Evolutionary conservation across 2,113 vertebrate genomes (phyloP).

Genomic region (Lethenteron reissneri): DNA sequence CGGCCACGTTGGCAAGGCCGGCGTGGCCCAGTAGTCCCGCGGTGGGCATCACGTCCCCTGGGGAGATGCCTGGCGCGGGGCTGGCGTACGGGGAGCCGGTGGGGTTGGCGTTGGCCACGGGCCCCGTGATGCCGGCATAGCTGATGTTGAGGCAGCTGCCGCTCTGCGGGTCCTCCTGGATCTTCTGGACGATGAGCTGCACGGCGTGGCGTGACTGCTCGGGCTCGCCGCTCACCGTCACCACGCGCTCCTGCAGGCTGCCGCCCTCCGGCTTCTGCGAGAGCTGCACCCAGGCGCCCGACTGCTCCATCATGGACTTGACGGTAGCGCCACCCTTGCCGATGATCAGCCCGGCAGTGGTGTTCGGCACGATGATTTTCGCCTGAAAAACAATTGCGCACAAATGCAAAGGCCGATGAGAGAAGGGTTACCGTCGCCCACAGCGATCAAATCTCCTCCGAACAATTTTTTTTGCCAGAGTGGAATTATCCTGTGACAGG

Average conservation of each 20-base stretch:
- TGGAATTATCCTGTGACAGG: too few relatives aligned
- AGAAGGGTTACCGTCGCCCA: too few relatives aligned
- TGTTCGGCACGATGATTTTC: slow-evolving; percentile 73
- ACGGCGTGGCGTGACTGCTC: slow-evolving; percentile 65
- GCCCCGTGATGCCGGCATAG: slow-evolving; percentile 61
- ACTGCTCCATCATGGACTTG: slow-evolving; percentile 67
- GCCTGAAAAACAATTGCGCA: slow-evolving; percentile 30
- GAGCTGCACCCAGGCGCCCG: slow-evolving; percentile 63
- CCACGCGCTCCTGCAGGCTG: slow-evolving; percentile 65
- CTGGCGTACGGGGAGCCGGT: slow-evolving; percentile 65
- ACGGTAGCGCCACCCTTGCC: slow-evolving; percentile 65
- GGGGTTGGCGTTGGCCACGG: slow-evolving; percentile 61
- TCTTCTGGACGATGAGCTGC: slow-evolving; percentile 67
- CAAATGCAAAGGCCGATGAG: too few relatives aligned
- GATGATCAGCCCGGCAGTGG: slow-evolving; percentile 65
- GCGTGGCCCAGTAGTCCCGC: slow-evolving; percentile 56
- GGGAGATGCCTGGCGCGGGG: slow-evolving; percentile 26
- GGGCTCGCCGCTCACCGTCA: slow-evolving; percentile 60
- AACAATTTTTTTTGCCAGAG: too few relatives aligned
- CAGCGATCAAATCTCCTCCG: too few relatives aligned
- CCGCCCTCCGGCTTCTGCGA: slow-evolving; percentile 65
- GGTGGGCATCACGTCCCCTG: slow-evolving; percentile 43
- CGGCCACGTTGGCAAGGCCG: slow-evolving; percentile 52
- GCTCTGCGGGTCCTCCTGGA: slow-evolving; percentile 62
- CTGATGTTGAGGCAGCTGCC: slow-evolving; percentile 67